Conservation (phyloP, 2,113 vertebrate genomes). For the Apteryx mantelli region DNA sequence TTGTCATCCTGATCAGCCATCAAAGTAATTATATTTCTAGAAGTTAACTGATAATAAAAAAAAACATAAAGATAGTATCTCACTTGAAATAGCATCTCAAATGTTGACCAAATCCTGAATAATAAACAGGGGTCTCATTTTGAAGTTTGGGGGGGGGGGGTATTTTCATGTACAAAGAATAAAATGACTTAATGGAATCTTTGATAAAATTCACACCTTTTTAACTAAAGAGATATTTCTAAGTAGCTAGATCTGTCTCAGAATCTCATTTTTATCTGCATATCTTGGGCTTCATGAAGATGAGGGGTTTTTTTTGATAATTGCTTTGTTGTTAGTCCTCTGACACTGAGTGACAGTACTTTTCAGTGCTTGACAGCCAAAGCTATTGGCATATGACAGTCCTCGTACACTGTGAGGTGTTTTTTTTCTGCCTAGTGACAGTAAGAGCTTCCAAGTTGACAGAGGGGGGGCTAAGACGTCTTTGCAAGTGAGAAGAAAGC, state of each 20-base stretch:
- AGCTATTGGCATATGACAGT: conserved; percentile 76
- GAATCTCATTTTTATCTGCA: conserved; percentile 65
- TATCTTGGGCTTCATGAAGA: conserved; percentile 58
- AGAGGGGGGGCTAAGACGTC: conserved; percentile 65
- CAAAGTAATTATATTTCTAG: not conserved
- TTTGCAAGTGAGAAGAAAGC: conserved; percentile 76
- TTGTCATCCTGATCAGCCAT: not conserved
- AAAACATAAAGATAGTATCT: not conserved
- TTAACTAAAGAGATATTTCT: conserved; percentile 18
- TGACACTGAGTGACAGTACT: conserved; percentile 81
- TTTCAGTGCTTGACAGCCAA: conserved; percentile 78
- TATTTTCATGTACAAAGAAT: not conserved
- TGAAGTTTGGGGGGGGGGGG: not conserved
- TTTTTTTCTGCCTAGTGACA: conserved; percentile 80
- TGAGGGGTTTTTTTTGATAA: conserved; percentile 65
- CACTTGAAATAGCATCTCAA: not conserved
- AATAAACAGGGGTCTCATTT: not conserved
- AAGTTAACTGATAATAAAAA: not conserved
- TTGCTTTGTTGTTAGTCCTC: conserved; percentile 80
- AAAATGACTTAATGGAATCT: not conserved
- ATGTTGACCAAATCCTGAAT: not conserved
- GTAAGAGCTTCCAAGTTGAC: conserved; percentile 78
- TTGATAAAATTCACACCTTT: not conserved
- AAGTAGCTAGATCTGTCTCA: conserved; percentile 13
- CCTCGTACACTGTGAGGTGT: conserved; percentile 64